Evolutionary conservation across 1,140 invertebrate species (phyloP).

Genomic region (Drosophila biarmipes): DNA sequence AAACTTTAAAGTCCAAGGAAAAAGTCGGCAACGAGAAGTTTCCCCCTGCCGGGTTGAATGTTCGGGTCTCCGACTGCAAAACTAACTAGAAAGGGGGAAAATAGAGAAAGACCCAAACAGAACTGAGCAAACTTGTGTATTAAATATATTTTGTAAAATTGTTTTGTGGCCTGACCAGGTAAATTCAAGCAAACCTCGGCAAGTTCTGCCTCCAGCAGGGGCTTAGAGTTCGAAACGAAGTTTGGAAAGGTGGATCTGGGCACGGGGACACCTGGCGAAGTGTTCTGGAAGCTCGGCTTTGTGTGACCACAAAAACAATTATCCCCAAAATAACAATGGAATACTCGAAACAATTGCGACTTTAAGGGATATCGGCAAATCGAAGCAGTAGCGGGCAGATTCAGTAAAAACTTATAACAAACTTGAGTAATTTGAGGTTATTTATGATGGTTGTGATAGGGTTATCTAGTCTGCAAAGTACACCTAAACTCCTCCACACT

Average conservation of each 20-base stretch:
- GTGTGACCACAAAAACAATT: conserved; percentile 34
- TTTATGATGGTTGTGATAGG: no score
- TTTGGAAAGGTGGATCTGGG: conserved; percentile 14
- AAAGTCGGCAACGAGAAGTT: conserved; percentile 17
- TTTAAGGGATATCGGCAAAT: neutral
- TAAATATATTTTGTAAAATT: conserved; percentile 77
- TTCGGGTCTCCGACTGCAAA: conserved; percentile 34
- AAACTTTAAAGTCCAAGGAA: conserved; percentile 57
- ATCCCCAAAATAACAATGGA: conserved; percentile 23
- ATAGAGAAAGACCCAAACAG: neutral
- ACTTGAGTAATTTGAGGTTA: no score
- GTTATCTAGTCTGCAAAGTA: no score
- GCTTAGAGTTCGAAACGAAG: conserved; percentile 4
- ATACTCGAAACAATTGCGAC: conserved; percentile 11
- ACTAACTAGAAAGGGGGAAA: neutral
- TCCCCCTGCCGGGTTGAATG: conserved; percentile 15
- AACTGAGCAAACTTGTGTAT: conserved; percentile 60
- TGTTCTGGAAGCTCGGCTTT: neutral
- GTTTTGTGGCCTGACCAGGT: conserved; percentile 58
- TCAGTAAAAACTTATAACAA: no score
- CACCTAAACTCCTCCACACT: no score
- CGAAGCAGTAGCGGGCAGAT: no score
- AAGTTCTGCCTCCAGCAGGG: conserved; percentile 12
- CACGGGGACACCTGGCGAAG: conserved; percentile 10
- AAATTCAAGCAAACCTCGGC: conserved; percentile 39